Conservation (phyloP, 2,888 invertebrate genomes). For the Nymphalis polychloros region DNA sequence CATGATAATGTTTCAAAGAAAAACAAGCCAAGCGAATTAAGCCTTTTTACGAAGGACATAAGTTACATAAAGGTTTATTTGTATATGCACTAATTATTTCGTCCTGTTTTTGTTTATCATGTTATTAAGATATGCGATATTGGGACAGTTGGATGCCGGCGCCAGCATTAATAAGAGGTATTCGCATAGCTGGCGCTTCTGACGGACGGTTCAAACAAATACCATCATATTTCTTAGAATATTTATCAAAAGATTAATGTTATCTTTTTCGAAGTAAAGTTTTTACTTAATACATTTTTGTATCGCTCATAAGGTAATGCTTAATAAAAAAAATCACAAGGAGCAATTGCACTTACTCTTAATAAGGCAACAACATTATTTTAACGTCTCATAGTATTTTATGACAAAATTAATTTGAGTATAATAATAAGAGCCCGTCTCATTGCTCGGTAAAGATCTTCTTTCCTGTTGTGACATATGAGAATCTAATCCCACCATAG, state of each 20-base stretch:
- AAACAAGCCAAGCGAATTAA: constrained; percentile 17
- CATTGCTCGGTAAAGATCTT: no score
- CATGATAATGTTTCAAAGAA: constrained; percentile 12
- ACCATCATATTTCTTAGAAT: constrained; percentile 37
- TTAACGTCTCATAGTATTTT: no score
- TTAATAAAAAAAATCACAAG: no score
- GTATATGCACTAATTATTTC: constrained; percentile 27
- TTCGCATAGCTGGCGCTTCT: constrained; percentile 33
- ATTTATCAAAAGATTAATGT: constrained; percentile 20
- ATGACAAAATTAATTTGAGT: no score
- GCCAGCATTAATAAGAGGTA: constrained; percentile 34
- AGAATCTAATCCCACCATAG: no score
- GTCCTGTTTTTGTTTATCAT: constrained; percentile 32
- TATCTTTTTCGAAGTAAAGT: constrained; percentile 19
- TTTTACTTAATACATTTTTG: constrained; percentile 13
- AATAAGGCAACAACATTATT: no score
- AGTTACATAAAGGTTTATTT: constrained; percentile 16
- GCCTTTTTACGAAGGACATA: constrained; percentile 15
- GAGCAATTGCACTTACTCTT: no score
- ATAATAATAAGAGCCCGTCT: no score
- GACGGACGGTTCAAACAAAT: constrained; percentile 32
- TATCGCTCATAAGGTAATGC: constrained; percentile 1
- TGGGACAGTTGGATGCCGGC: constrained; percentile 33
- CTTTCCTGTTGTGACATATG: no score
- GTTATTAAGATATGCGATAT: constrained; percentile 40